Conservation (phyloP, 2,113 vertebrate species). For the Eulemur rufifrons region DNA sequence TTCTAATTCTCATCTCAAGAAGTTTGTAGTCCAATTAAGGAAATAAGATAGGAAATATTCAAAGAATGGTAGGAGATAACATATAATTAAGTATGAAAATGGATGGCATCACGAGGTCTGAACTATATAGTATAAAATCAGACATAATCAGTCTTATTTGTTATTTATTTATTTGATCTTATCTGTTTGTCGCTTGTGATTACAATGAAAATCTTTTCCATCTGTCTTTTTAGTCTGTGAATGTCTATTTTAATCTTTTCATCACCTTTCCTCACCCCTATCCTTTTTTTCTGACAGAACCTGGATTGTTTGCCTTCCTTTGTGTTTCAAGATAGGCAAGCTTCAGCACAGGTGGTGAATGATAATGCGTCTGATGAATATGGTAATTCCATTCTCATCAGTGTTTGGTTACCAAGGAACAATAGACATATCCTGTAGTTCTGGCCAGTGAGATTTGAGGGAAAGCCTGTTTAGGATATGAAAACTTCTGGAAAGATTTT, state of each 20-base stretch:
- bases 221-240: not conserved
- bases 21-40: not conserved
- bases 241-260: not conserved
- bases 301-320: not conserved
- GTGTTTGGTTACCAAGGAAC: not conserved
- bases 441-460: conserved; percentile 18
- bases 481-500: conserved; percentile 22
- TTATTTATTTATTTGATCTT: not conserved
- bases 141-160: not conserved
- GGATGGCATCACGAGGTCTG: not conserved
- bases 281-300: not conserved
- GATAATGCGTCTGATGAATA: not conserved
- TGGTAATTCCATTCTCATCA: not conserved
- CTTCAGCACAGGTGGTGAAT: not conserved
- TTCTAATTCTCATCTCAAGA: not conserved
- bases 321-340: not conserved
- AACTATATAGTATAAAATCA: not conserved
- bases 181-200: conserved; percentile 6
- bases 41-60: conserved; percentile 10
- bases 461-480: not conserved
- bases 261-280: not conserved
- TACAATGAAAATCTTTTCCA: not conserved
- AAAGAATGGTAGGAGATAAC: not conserved
- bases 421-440: not conserved
- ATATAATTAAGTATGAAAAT: not conserved